Evolutionary conservation across 2,888 invertebrate species (phyloP).

Genomic region (Bombyx huttoni): DNA sequence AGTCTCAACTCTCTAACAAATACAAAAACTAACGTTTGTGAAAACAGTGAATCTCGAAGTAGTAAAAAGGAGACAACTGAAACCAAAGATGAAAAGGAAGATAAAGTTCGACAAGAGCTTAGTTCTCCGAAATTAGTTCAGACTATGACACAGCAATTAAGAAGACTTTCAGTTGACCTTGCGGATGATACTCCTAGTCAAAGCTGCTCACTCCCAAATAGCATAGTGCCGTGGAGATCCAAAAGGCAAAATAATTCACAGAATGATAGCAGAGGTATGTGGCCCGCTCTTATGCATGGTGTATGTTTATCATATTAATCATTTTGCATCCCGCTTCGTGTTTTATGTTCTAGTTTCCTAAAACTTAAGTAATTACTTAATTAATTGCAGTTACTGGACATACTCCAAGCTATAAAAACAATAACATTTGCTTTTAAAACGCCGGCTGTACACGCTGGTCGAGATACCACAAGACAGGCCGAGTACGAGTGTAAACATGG

Average conservation of each 20-base stretch:
- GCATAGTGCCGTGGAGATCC: constrained; percentile 61
- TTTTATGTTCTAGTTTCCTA: not conserved
- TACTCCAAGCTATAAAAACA: not conserved
- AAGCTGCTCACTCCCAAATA: constrained; percentile 58
- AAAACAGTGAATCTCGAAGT: not conserved
- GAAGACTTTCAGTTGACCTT: constrained; percentile 53
- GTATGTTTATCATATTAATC: constrained; percentile 58
- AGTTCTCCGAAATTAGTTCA: constrained; percentile 64
- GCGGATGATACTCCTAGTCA: constrained; percentile 57
- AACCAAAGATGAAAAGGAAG: constrained; percentile 22
- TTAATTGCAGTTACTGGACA: not conserved
- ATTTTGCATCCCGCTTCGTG: constrained; percentile 48
- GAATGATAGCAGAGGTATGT: constrained; percentile 67
- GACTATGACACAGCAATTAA: constrained; percentile 55
- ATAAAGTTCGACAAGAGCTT: constrained; percentile 41
- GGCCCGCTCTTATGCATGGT: constrained; percentile 57
- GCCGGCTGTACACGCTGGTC: no score
- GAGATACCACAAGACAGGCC: no score
- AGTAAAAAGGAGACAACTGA: constrained; percentile 12
- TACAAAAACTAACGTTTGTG: not conserved
- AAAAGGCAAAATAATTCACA: constrained; percentile 62
- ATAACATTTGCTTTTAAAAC: not conserved
- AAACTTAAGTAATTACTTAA: not conserved
- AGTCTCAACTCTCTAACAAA: constrained; percentile 10
- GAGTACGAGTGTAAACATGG: no score